phyloP scores from a whole-genome alignment of 2,797 vertebrate genomes.

The Margarornis squamiger region DNA sequence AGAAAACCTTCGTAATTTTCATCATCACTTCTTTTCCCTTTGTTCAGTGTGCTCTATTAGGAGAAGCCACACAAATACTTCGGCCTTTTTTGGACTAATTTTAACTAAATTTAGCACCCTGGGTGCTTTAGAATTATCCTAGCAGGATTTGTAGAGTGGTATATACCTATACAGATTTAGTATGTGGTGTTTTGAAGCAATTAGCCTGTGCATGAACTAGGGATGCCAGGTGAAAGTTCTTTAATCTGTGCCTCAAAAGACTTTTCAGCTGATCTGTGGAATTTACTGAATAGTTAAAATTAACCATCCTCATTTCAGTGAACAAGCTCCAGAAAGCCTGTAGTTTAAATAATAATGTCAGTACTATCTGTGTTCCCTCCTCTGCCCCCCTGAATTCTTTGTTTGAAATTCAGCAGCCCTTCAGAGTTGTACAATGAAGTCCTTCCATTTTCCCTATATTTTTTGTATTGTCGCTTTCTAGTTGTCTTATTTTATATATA shows the following conservation, averaged over 20 bases:
- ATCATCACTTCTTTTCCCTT: not conserved
- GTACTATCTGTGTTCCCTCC: not conserved
- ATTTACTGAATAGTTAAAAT: not conserved
- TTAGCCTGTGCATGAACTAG: not conserved
- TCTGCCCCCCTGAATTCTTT: not conserved
- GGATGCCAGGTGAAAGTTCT: not conserved
- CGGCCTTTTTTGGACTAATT: not conserved
- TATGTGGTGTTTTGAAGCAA: not conserved
- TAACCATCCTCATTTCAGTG: not conserved
- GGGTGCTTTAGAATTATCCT: not conserved
- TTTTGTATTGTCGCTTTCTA: not conserved
- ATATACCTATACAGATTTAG: not conserved
- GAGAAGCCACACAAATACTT: not conserved
- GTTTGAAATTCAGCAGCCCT: not conserved
- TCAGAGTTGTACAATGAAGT: not conserved
- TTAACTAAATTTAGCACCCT: not conserved
- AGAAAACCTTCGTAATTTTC: not conserved
- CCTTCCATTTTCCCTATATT: not conserved
- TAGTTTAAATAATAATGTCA: not conserved
- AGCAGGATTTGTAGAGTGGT: not conserved
- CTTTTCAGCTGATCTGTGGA: constrained; percentile 14
- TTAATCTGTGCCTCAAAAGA: not conserved
- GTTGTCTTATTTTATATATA: not conserved
- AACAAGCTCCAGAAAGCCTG: not conserved
- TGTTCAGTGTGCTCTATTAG: not conserved